Evolutionary conservation across 2,113 vertebrate genomes (phyloP).

Genomic region (Upupa epops): DNA sequence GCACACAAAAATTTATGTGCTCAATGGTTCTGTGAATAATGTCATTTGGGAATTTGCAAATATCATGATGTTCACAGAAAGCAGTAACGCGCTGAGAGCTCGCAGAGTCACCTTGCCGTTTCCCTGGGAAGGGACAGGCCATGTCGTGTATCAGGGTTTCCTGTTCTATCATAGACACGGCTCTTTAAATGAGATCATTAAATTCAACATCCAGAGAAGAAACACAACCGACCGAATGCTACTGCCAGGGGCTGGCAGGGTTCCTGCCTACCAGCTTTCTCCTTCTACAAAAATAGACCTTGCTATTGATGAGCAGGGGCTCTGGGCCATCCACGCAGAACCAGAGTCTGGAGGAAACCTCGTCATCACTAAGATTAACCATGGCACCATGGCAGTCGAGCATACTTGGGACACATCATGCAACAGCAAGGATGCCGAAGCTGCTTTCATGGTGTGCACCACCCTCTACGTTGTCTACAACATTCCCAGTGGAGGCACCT

Average conservation of each 20-base stretch:
- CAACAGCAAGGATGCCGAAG: conserved; percentile 84
- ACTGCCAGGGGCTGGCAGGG: conserved; percentile 82
- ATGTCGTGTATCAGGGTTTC: conserved; percentile 82
- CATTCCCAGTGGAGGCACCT: conserved; percentile 80
- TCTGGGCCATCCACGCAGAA: conserved; percentile 91
- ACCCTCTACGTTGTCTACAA: conserved; percentile 91
- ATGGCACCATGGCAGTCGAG: conserved; percentile 76
- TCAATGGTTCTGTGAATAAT: conserved; percentile 82
- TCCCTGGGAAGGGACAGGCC: conserved; percentile 90
- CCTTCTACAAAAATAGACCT: conserved; percentile 87
- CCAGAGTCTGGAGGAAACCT: conserved; percentile 81
- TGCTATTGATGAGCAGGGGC: conserved; percentile 89
- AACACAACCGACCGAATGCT: conserved; percentile 78
- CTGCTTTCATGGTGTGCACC: conserved; percentile 89
- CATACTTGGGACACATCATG: conserved; percentile 90
- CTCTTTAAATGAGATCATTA: conserved; percentile 87
- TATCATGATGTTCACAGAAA: conserved; percentile 81
- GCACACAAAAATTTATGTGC: conserved; percentile 86
- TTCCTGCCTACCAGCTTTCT: conserved; percentile 84
- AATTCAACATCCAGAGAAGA: conserved; percentile 83
- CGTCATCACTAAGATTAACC: conserved; percentile 88
- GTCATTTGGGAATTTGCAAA: conserved; percentile 83
- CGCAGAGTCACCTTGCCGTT: conserved; percentile 77
- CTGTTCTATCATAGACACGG: conserved; percentile 88
- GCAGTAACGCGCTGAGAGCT: conserved; percentile 52